A percentile compares a stretch with the other conserved stretches of the same genome.
These are phyloP conservation scores for Ariopsis seemanni DNA, from an alignment of 2,113 vertebrate genomes.

Conservation along the genomic window DNA sequence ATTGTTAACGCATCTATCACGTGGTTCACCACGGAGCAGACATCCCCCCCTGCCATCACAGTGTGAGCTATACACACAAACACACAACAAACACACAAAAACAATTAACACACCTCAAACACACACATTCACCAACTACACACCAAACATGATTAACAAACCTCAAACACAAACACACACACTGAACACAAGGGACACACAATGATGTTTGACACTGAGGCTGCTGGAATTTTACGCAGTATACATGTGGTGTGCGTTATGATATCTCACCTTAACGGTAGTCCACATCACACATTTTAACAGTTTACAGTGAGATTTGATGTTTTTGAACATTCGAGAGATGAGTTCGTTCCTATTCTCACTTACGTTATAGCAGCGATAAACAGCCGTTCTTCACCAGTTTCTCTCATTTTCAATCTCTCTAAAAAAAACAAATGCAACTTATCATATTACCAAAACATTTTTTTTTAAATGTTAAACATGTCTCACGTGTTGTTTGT, in stretches of 20 bases:
- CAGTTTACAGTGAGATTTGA: no score
- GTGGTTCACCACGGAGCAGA: conserved; percentile 20
- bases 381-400: no score
- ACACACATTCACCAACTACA: neutral
- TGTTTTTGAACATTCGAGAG: no score
- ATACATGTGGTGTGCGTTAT: neutral
- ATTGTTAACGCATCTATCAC: conserved; percentile 23
- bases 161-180: neutral
- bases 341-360: no score
- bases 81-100: neutral
- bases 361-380: no score
- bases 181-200: neutral
- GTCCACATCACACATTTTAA: no score
- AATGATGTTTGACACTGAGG: neutral
- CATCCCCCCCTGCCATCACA: conserved; percentile 43
- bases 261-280: neutral
- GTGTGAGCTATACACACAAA: neutral
- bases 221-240: neutral
- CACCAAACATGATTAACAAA: no score
- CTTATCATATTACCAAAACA: no score
- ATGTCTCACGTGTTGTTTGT: no score
- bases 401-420: neutral
- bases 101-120: neutral
- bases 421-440: neutral
- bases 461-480: no score